Evolutionary conservation across 2,888 invertebrate genomes (phyloP).

Genomic region (Formica aserva): DNA sequence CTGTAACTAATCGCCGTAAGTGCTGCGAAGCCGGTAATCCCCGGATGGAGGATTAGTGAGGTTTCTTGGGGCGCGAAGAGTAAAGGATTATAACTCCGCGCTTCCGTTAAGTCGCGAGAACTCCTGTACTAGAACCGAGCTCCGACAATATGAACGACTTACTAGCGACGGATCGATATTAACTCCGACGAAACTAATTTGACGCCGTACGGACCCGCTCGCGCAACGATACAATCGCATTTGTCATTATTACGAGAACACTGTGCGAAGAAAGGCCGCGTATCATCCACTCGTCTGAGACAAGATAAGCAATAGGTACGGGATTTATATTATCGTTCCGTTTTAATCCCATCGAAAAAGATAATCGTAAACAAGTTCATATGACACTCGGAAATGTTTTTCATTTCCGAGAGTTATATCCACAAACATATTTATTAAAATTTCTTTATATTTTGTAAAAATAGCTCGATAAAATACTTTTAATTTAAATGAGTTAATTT

Average conservation of each 20-base stretch:
- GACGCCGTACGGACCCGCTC: conserved; percentile 17
- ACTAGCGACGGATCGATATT: conserved; percentile 48
- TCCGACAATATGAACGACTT: conserved; percentile 53
- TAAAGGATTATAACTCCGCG: conserved; percentile 57
- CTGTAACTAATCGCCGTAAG: conserved; percentile 60
- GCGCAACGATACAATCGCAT: conserved; percentile 26
- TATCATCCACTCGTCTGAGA: neutral
- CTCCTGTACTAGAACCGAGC: conserved; percentile 21
- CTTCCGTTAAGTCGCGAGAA: conserved; percentile 59
- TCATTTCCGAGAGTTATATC: neutral
- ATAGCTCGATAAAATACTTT: neutral
- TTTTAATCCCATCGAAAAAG: conserved; percentile 18
- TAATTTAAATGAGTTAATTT: neutral
- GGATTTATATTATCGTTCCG: conserved; percentile 14
- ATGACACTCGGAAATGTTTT: neutral
- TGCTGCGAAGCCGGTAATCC: conserved; percentile 60
- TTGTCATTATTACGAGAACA: conserved; percentile 10
- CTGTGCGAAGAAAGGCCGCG: neutral
- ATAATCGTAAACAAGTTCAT: neutral
- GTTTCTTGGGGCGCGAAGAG: conserved; percentile 50
- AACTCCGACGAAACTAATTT: conserved; percentile 45
- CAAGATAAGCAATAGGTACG: conserved; percentile 31
- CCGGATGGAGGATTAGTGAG: conserved; percentile 55
- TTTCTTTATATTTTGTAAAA: neutral
- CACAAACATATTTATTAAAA: neutral